Conservation (phyloP, 2,113 vertebrate species). For the Gavia stellata region DNA sequence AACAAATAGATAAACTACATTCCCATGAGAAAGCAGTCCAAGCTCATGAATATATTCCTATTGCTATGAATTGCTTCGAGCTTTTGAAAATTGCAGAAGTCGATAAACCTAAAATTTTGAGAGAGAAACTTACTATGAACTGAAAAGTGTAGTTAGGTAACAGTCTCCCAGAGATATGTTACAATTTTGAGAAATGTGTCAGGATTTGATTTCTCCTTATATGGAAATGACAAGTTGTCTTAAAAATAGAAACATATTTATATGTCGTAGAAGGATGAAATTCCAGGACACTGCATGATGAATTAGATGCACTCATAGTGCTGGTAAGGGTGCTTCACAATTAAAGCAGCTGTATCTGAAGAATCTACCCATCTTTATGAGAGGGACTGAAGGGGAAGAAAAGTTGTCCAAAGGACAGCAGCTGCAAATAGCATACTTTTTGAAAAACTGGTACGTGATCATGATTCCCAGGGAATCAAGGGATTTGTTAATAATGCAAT, state of each 20-base stretch:
- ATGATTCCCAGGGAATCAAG: background rate
- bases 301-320: background rate
- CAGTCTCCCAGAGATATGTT: background rate
- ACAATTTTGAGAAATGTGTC: background rate
- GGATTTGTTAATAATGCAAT: background rate
- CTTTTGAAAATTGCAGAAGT: background rate
- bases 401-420: background rate
- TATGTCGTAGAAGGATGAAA: background rate
- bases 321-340: background rate
- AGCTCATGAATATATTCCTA: background rate
- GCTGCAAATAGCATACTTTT: background rate
- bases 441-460: background rate
- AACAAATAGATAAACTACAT: background rate
- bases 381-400: background rate
- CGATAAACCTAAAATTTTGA: background rate
- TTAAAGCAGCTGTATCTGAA: background rate
- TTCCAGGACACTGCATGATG: background rate
- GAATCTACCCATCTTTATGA: background rate
- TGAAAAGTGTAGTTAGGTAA: background rate
- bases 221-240: background rate
- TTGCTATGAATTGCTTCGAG: background rate
- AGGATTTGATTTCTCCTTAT: background rate
- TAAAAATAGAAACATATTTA: conserved; percentile 26
- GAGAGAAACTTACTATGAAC: background rate
- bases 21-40: background rate